Base-by-base conservation (phyloP, 2,888 invertebrate genomes). In the Agrotis segetum region DNA sequence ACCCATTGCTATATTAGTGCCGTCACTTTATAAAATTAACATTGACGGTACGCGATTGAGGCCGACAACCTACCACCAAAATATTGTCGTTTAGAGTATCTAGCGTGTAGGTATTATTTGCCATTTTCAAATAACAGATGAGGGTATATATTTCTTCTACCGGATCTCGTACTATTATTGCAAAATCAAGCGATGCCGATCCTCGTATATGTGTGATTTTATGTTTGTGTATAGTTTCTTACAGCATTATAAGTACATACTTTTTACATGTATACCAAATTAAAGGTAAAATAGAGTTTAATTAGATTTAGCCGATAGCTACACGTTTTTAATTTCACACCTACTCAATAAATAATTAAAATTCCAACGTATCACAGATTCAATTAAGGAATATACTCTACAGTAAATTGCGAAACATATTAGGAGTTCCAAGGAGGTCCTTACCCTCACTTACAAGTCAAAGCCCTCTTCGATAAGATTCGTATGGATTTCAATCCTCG, bases 241-340 rank as follows among this genome's bases (percentile, higher is more conserved):
- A 40, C 9, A 40, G 40, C 40, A 40, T 24, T 40, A 14, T 2
- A n/a, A n/a, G 5, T 29, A 47, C 9, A 21, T 29, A 40, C 5
- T 49, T 49, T 21, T 16, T 4, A 58, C 21, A 9, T 5, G 14
- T 7, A 64, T 13, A 49, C 14, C 14, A 71, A 19, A 9, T 1
- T 34, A 58, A 44, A 34, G 1, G 3, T 46, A 40, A n/a, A 44
- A 44, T 58, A 7, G 16, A 74, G n/a, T 52, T 60, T 24, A 44
- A 73, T 79, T 65, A 52, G 46, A 62, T 19, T n/a, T 14, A 1
- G 4, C 17, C 17, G 1, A 58, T 24, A 58, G 21, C 14, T 24
- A 34, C 53, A 59, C 50, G 52, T 59, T 68, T 24, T 56, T 63
- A 56, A 77, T 80, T 77, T 80, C 81, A 80, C 81, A 75, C 77